phyloP scores from a whole-genome alignment of 2,888 invertebrate species.

The Brachypterus glaber region DNA sequence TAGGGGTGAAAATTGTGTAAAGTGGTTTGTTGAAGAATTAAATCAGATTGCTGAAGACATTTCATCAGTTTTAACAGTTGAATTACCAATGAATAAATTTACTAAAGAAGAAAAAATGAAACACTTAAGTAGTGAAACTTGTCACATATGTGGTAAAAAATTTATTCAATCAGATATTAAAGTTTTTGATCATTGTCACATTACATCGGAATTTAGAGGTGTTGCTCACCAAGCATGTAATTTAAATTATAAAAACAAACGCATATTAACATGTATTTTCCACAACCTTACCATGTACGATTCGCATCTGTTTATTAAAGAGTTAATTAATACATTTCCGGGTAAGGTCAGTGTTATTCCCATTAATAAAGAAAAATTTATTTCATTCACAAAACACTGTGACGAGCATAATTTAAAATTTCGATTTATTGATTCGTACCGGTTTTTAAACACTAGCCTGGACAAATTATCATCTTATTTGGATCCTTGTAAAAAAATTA shows the following conservation, averaged over 20 bases:
- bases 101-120: no score
- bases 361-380: slow-evolving; percentile 30
- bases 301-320: slow-evolving; percentile 28
- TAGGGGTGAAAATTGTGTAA: no score
- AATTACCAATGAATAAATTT: no score
- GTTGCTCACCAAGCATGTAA: slow-evolving; percentile 28
- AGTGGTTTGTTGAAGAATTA: no score
- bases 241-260: slow-evolving; percentile 26
- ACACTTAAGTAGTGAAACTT: no score
- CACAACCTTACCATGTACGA: slow-evolving; percentile 30
- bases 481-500: slow-evolving; percentile 9
- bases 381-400: slow-evolving; percentile 25
- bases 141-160: no score
- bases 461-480: slow-evolving; percentile 25
- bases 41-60: no score
- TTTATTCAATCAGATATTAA: slow-evolving; percentile 16
- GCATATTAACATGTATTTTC: slow-evolving; percentile 28
- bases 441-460: slow-evolving; percentile 27
- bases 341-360: slow-evolving; percentile 25
- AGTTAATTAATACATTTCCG: slow-evolving; percentile 17
- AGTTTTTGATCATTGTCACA: slow-evolving; percentile 27
- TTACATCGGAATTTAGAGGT: slow-evolving; percentile 26
- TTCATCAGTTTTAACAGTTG: no score
- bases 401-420: slow-evolving; percentile 14
- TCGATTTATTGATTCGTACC: slow-evolving; percentile 25